Evolutionary conservation across 2,888 invertebrate species (phyloP).

Genomic region (Dasypogon diadema): DNA sequence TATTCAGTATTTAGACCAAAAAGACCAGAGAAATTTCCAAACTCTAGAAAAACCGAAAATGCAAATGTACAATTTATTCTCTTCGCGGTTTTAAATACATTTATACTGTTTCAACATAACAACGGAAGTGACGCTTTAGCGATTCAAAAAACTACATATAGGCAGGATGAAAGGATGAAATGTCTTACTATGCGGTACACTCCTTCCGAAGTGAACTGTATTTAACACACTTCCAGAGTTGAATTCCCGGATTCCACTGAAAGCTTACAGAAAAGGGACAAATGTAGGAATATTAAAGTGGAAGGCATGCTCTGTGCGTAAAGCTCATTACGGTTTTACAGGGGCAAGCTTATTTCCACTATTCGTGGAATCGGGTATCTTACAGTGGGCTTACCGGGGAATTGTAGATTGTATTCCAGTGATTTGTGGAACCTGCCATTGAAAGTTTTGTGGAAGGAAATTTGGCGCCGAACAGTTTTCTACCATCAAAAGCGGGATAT

Average conservation of each 20-base stretch:
- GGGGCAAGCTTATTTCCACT: not conserved
- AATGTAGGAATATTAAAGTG: not conserved
- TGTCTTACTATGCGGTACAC: too few species aligned
- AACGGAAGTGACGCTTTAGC: too few species aligned
- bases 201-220: too few species aligned
- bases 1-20: constrained; percentile 15
- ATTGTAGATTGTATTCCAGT: not conserved
- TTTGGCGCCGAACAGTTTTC: constrained; percentile 43
- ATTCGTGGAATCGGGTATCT: not conserved
- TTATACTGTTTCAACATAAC: too few species aligned
- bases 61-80: too few species aligned
- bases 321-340: not conserved
- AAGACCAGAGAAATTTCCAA: not conserved
- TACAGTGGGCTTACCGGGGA: not conserved
- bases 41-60: too few species aligned
- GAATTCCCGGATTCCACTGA: constrained; percentile 1
- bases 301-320: constrained; percentile 7
- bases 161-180: too few species aligned
- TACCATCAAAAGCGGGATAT: not conserved
- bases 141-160: too few species aligned
- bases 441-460: constrained; percentile 37
- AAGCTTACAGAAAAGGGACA: constrained; percentile 12
- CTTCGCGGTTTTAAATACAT: too few species aligned
- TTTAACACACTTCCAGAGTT: too few species aligned
- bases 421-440: constrained; percentile 41